These are phyloP conservation scores for Nesospiza acunhae DNA, from an alignment of 2,113 vertebrate genomes.

Conservation along the genomic window DNA sequence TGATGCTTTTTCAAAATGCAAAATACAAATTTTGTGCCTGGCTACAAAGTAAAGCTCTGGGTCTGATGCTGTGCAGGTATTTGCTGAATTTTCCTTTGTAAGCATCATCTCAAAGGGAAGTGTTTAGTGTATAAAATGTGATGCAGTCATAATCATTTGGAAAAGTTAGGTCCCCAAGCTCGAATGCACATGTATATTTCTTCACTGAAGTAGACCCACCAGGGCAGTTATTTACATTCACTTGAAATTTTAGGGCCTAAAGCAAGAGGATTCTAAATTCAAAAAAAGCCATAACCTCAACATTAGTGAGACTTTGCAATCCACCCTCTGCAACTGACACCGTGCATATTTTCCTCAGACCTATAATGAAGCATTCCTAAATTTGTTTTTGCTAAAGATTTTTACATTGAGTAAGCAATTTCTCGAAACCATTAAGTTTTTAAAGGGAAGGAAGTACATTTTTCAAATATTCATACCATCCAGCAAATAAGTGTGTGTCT, in stretches of 20 bases:
- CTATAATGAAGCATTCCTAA: not conserved
- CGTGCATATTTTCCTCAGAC: not conserved
- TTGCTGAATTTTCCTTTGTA: not conserved
- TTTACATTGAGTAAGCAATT: conserved; percentile 43
- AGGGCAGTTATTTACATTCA: not conserved
- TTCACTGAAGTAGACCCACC: not conserved
- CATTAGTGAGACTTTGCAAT: not conserved
- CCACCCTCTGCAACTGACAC: not conserved
- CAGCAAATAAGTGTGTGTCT: not conserved
- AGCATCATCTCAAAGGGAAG: not conserved
- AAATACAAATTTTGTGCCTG: not conserved
- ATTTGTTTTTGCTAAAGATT: not conserved
- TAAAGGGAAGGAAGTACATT: not conserved
- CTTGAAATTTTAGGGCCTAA: not conserved
- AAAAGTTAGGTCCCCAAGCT: not conserved
- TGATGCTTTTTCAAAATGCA: not conserved
- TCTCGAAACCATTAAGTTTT: conserved; percentile 26
- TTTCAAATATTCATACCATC: conserved; percentile 14
- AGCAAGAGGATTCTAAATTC: not conserved
- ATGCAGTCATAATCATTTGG: not conserved
- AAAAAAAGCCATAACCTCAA: not conserved
- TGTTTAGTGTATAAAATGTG: not conserved
- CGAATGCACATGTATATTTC: not conserved
- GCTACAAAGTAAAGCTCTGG: not conserved
- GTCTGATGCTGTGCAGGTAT: not conserved